Evolutionary conservation across 1,140 invertebrate species (phyloP).

Genomic region (Aethina tumida): DNA sequence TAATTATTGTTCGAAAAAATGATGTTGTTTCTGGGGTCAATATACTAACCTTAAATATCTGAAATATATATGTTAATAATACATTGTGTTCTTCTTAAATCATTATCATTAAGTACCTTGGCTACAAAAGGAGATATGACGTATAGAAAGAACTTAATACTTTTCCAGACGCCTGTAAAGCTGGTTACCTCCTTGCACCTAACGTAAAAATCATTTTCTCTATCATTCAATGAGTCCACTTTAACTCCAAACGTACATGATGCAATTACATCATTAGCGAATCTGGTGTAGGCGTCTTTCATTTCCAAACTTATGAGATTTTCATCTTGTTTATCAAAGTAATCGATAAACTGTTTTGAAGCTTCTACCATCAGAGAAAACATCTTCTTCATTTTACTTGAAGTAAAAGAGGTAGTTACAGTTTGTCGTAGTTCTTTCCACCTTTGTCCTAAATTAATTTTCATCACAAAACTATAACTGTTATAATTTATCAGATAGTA

Average conservation of each 20-base stretch:
- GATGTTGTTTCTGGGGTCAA: no score
- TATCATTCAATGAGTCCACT: slow-evolving; percentile 43
- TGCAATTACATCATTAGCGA: slow-evolving; percentile 49
- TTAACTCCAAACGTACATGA: slow-evolving; percentile 44
- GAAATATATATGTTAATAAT: slow-evolving; percentile 15
- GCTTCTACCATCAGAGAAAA: slow-evolving; percentile 29
- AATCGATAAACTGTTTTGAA: slow-evolving; percentile 11
- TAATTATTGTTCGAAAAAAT: no score
- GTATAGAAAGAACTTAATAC: no score
- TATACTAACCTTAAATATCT: slow-evolving; percentile 20
- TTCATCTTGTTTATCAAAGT: slow-evolving; percentile 13
- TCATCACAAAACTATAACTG: neutral
- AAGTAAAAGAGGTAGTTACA: slow-evolving; percentile 38
- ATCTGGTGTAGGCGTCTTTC: slow-evolving; percentile 43
- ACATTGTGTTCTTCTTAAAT: no score
- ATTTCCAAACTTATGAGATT: slow-evolving; percentile 35
- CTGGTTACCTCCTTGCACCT: slow-evolving; percentile 32
- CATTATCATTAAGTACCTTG: no score
- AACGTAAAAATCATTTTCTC: slow-evolving; percentile 40
- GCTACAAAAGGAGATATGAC: no score
- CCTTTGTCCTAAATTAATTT: slow-evolving; percentile 41
- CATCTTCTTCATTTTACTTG: slow-evolving; percentile 36
- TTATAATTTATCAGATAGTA: neutral
- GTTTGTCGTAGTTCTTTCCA: slow-evolving; percentile 37
- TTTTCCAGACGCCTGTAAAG: no score